phyloP scores from a whole-genome alignment of 2,113 vertebrate species.

The Misgurnus anguillicaudatus region DNA sequence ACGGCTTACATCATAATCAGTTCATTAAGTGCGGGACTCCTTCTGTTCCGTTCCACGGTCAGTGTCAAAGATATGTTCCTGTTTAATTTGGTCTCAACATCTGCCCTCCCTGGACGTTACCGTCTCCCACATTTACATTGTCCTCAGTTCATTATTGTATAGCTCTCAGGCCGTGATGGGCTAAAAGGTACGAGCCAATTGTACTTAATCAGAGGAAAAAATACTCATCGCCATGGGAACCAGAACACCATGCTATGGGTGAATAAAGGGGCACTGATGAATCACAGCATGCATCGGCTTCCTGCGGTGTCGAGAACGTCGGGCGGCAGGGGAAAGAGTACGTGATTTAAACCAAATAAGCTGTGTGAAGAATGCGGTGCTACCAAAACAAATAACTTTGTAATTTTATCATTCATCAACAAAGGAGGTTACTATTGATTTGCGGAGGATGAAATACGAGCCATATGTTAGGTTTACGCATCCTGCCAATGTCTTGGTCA shows the following conservation, averaged over 20 bases:
- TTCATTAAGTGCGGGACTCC: conserved; percentile 26
- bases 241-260: conserved; percentile 32
- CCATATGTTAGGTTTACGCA: conserved; percentile 28
- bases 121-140: conserved; percentile 29
- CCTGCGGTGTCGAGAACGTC: not conserved
- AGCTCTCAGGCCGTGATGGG: conserved; percentile 37
- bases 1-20: not conserved
- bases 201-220: conserved; percentile 56
- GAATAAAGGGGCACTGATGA: conserved; percentile 48
- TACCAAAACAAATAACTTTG: conserved; percentile 43
- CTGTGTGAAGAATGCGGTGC: conserved; percentile 28
- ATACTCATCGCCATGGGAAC: conserved; percentile 62
- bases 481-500: conserved; percentile 1
- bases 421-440: conserved; percentile 47
- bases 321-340: conserved; percentile 15
- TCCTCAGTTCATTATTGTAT: conserved; percentile 51
- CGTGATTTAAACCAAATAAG: conserved; percentile 47
- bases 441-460: conserved; percentile 38
- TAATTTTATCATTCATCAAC: conserved; percentile 54
- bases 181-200: conserved; percentile 57
- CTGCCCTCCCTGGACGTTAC: conserved; percentile 5
- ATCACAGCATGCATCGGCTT: conserved; percentile 46
- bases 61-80: conserved; percentile 2
- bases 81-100: not conserved
- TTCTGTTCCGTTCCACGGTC: conserved; percentile 20